Conservation (phyloP, 2,888 invertebrate genomes). For the Chrysomela aeneicollis region DNA sequence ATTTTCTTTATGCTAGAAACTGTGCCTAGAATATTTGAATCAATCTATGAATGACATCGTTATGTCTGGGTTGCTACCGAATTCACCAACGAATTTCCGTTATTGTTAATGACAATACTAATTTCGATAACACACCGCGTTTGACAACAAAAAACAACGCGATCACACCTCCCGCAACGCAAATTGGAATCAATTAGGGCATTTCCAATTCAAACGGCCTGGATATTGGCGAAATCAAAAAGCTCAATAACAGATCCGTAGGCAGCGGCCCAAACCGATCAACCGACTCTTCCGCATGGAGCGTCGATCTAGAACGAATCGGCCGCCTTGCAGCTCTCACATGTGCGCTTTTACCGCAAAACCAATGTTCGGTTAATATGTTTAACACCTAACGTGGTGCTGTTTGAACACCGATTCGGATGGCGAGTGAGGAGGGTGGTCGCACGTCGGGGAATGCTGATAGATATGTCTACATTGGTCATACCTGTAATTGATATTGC, state of each 20-base stretch:
- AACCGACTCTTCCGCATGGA: constrained; percentile 18
- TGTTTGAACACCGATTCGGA: constrained; percentile 48
- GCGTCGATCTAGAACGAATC: constrained; percentile 37
- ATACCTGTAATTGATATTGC: constrained; percentile 56
- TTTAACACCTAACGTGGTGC: constrained; percentile 59
- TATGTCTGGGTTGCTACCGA: too few species aligned
- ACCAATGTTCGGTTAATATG: constrained; percentile 60
- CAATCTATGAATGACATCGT: too few species aligned
- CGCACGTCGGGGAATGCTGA: constrained; percentile 51
- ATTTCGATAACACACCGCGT: neutral
- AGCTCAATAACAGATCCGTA: constrained; percentile 57
- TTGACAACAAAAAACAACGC: constrained; percentile 17
- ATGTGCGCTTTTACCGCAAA: constrained; percentile 55
- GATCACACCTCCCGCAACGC: constrained; percentile 31
- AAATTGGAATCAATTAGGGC: constrained; percentile 39
- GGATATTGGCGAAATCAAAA: constrained; percentile 55
- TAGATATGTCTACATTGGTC: constrained; percentile 57
- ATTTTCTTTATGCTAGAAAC: too few species aligned
- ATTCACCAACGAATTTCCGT: too few species aligned
- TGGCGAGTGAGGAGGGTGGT: constrained; percentile 48
- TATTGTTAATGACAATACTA: too few species aligned
- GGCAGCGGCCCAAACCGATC: constrained; percentile 46
- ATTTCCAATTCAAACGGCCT: constrained; percentile 44
- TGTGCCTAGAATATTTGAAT: too few species aligned
- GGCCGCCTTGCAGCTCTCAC: constrained; percentile 48